A percentile compares a stretch with the other conserved stretches of the same genome.
These are phyloP conservation scores for Odocoileus hemionus DNA, from an alignment of 2,113 vertebrate species.

Conservation along the genomic window DNA sequence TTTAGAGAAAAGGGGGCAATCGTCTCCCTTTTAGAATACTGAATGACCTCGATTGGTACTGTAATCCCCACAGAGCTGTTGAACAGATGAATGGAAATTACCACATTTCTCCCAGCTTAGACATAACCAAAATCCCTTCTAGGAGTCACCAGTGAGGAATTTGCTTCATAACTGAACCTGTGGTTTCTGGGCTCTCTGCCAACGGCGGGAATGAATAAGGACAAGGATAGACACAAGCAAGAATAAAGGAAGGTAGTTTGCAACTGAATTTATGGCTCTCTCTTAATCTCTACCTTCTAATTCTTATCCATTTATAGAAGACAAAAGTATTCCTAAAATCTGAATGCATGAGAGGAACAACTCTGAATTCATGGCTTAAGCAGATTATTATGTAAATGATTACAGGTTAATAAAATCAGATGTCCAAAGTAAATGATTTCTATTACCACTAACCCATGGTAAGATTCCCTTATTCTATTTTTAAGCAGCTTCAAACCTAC, in stretches of 20 bases:
- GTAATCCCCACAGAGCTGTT: neutral
- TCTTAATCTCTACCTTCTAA: neutral
- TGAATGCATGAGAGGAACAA: neutral
- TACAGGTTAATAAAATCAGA: constrained; percentile 35
- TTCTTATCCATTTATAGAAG: constrained; percentile 18
- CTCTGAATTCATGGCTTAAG: neutral
- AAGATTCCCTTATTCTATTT: constrained; percentile 5
- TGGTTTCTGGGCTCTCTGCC: neutral
- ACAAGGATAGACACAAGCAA: neutral
- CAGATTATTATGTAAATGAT: constrained; percentile 7
- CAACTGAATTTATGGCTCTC: neutral
- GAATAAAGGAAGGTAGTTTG: neutral
- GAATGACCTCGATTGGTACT: neutral
- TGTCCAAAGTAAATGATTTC: neutral
- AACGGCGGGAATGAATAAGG: neutral
- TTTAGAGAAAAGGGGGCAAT: neutral
- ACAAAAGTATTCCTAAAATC: constrained; percentile 5
- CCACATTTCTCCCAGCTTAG: constrained; percentile 44
- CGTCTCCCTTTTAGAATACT: neutral
- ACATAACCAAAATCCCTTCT: neutral
- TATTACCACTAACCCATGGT: neutral
- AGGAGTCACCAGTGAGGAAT: constrained; percentile 45
- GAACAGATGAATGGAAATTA: constrained; percentile 50
- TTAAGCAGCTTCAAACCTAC: constrained; percentile 21
- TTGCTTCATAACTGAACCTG: constrained; percentile 22